Base-by-base conservation (phyloP, 1,140 invertebrate species). In the Teleogryllus occipitalis region DNA sequence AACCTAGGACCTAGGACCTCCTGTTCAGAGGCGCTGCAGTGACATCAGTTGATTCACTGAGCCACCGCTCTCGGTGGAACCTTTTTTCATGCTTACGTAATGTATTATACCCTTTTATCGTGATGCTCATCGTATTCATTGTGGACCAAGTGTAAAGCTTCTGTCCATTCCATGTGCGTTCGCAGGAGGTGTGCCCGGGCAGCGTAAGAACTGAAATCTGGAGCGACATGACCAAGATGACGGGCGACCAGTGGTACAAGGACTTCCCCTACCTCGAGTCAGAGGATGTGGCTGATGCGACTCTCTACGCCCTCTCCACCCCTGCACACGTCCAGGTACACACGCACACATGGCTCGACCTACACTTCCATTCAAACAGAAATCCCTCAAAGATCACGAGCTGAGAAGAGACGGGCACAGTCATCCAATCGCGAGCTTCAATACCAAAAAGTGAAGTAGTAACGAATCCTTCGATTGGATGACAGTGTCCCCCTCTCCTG, bases 241-340 rank as follows among this genome's bases (percentile, higher is more conserved):
- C 8, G 21, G 74, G 27, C 8, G 74, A 22, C 21, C 10, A 12
- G 12, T 46, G 76, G 39, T 77, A 47, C 76, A 77, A 22, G 21
- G 76, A 81, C 27, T 82, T 87, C 78, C 88, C 88, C 22, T 85
- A 85, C 14, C 76, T 79, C 15, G 73, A 79, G 21, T 76, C 78
- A 10, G 47, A 79, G 47, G 78, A 79, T 8, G 54, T 79, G 10
- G 78, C 78, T 0, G 47, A 75, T 15, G 73, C 78, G 8, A 73
- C 75, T 10, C 18, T 75, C 22, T 74, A 79, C 47, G 78, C 47
- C 6, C 72, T 79, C 8, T n/a, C 27, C 12, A 54, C 72, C n/a
- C 78, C 78, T 0, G 27, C 78, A 18, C 73, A 48, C 15, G 78
- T 79, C 8, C 78, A 79, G 78, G 78, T 79, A 77, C 27, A 39